Percentiles rank a stretch among this genome's conserved stretches.
Conservation (phyloP, 2,888 invertebrate species). For the Andrena minutula region DNA sequence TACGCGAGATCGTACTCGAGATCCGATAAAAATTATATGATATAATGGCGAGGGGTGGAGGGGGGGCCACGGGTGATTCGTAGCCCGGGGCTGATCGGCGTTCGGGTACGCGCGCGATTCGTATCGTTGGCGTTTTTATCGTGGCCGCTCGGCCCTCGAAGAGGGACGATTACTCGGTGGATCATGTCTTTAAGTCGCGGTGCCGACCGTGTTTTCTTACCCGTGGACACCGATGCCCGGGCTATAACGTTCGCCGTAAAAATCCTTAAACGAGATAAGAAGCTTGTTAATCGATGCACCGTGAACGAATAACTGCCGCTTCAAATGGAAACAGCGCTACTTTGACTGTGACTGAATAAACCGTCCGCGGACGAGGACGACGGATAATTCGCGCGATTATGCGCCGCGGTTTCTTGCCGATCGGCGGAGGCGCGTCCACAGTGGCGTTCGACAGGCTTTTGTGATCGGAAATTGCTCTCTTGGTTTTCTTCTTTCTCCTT, state of each 20-base stretch:
- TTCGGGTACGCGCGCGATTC: conserved; percentile 74
- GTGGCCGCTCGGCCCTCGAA: conserved; percentile 53
- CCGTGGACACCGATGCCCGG: conserved; percentile 64
- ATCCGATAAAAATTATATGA: conserved; percentile 81
- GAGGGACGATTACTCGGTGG: conserved; percentile 70
- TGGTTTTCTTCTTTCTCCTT: background rate
- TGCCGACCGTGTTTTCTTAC: conserved; percentile 61
- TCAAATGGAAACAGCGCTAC: conserved; percentile 61
- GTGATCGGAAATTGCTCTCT: too few species aligned
- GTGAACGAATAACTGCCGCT: conserved; percentile 52
- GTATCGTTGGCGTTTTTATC: conserved; percentile 79
- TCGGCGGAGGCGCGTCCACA: background rate
- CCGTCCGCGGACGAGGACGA: conserved; percentile 5
- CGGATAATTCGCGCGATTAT: conserved; percentile 53
- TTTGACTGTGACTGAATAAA: conserved; percentile 36
- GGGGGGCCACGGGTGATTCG: conserved; percentile 68
- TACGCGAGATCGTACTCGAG: conserved; percentile 78
- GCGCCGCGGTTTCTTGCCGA: conserved; percentile 14
- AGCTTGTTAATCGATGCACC: conserved; percentile 76
- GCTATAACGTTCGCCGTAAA: conserved; percentile 75
- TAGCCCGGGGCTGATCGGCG: conserved; percentile 80
- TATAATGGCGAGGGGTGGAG: conserved; percentile 57
- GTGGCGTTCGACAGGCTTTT: background rate
- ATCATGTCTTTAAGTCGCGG: conserved; percentile 72
- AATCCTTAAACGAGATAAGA: conserved; percentile 77